phyloP scores from a whole-genome alignment of 2,113 vertebrate genomes.

The Gasterosteus aculeatus region DNA sequence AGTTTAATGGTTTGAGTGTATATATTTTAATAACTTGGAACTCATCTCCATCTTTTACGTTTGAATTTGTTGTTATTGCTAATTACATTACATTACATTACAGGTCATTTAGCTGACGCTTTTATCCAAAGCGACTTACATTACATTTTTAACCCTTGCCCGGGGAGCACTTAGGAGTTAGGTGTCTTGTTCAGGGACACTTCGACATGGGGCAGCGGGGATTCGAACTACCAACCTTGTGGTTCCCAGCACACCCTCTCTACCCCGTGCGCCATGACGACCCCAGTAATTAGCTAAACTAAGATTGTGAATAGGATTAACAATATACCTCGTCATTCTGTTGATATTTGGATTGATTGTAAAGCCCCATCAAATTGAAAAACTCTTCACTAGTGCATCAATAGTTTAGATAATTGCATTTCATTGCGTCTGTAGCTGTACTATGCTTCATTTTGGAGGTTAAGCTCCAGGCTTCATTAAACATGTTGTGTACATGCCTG shows the following conservation, averaged over 20 bases:
- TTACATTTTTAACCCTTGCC: too few relatives aligned
- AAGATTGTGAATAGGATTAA: neutral
- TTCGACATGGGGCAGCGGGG: too few relatives aligned
- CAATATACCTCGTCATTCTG: neutral
- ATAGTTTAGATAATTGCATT: neutral
- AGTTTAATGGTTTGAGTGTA: neutral
- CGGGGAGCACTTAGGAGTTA: too few relatives aligned
- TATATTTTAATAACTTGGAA: neutral
- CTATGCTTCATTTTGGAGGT: neutral
- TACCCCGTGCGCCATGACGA: too few relatives aligned
- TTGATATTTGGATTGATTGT: neutral
- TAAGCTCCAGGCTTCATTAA: neutral
- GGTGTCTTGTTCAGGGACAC: too few relatives aligned
- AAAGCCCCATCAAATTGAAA: neutral
- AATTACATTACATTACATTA: too few relatives aligned
- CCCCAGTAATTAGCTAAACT: neutral
- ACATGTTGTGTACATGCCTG: slow-evolving; percentile 4
- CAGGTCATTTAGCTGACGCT: too few relatives aligned
- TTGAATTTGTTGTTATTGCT: neutral
- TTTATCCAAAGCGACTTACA: too few relatives aligned
- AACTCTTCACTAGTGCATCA: neutral
- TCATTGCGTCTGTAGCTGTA: neutral
- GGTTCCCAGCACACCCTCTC: too few relatives aligned
- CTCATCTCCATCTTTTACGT: neutral
- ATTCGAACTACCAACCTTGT: too few relatives aligned